These are phyloP conservation scores for Pygathrix nemaeus DNA, from an alignment of 2,113 vertebrate genomes.

Conservation along the genomic window DNA sequence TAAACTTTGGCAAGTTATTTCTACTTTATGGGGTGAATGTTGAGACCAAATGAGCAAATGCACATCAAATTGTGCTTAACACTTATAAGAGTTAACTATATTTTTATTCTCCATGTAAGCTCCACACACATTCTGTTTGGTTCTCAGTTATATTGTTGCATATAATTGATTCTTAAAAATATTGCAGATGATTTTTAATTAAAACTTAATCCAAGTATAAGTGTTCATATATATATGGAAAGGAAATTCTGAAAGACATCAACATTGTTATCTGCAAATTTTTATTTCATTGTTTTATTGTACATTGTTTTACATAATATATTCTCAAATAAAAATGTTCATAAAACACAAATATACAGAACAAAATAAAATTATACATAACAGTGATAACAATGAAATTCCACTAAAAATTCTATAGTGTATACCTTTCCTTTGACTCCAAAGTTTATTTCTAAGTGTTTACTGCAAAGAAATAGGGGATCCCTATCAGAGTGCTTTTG, in stretches of 20 bases:
- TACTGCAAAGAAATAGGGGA: too few relatives aligned
- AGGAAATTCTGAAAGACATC: background rate
- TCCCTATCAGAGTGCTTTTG: too few relatives aligned
- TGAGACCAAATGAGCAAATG: background rate
- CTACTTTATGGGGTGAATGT: background rate
- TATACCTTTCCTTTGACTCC: background rate
- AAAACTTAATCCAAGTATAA: background rate
- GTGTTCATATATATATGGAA: background rate
- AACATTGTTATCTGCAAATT: background rate
- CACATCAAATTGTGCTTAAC: background rate
- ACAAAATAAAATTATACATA: background rate
- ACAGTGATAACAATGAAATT: background rate
- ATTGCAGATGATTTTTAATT: background rate
- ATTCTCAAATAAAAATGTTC: background rate
- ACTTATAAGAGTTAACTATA: background rate
- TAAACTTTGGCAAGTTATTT: background rate
- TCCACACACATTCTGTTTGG: background rate
- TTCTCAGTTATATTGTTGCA: background rate
- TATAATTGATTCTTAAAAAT: background rate
- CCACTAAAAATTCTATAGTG: background rate
- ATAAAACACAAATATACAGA: background rate
- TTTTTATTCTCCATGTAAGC: background rate
- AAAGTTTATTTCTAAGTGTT: background rate
- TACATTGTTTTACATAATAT: background rate
- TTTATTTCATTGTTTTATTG: background rate